phyloP scores from a whole-genome alignment of 2,113 vertebrate species.

The Pithys albifrons region DNA sequence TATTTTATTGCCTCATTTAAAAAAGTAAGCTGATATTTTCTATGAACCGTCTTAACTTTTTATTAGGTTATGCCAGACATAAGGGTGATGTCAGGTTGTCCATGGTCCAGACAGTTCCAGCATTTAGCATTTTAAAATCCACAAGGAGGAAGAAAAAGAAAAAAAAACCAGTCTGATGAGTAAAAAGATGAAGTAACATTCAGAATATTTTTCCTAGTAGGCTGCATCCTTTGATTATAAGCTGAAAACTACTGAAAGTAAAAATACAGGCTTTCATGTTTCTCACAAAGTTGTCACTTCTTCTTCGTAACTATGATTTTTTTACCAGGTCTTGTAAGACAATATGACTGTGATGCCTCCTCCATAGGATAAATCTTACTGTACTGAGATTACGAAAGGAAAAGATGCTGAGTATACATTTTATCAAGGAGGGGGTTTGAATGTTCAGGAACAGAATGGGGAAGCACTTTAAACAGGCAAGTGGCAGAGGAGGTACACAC shows the following conservation, averaged over 20 bases:
- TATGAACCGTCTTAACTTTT: neutral
- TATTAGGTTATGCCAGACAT: neutral
- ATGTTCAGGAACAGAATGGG: neutral
- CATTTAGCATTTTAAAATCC: neutral
- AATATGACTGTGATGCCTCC: neutral
- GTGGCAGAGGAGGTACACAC: neutral
- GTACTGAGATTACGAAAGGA: neutral
- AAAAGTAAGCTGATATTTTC: neutral
- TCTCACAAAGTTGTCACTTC: neutral
- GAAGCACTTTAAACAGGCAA: neutral
- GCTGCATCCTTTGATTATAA: neutral
- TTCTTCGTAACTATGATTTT: neutral
- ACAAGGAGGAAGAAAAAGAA: neutral
- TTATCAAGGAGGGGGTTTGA: neutral
- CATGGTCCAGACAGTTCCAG: neutral
- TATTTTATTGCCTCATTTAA: neutral
- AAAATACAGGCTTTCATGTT: neutral
- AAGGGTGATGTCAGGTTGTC: neutral
- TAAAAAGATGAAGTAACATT: neutral
- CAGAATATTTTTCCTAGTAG: neutral
- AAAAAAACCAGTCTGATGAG: neutral
- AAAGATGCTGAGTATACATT: neutral
- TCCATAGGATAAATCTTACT: neutral
- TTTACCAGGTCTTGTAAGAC: neutral
- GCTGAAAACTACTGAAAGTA: accelerated